Evolutionary conservation across 2,888 invertebrate genomes (phyloP), one percentile per base, ranked within the genome.

Genomic region (Leucoptera coffeella): DNA sequence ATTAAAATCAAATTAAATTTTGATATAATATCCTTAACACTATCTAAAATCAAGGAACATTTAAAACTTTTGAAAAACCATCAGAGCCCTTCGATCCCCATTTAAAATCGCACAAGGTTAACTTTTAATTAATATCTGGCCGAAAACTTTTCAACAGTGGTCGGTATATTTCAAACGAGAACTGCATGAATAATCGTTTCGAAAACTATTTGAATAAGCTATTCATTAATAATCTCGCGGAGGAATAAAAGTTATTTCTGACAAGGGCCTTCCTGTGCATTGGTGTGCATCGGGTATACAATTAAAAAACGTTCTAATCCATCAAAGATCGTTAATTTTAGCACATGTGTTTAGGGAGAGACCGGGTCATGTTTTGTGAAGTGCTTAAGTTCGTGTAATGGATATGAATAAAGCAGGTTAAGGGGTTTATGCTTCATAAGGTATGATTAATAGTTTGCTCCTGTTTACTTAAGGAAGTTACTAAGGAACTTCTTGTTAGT

Each of bases 111-210:
- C 60, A 58, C 47, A 47, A 47, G 45, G 47, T 42, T 47, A 40
- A 40, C 50, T 54, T 57, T 59, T 55, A 62, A 67, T 62, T 61
- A 64, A 58, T 61, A 53, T 50, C 41, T 40, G 40, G 36, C 14
- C 28, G 32, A 51, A 55, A 50, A 46, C 47, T 54, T 57, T 62
- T 56, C 53, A 61, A 54, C 51, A 59, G 55, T 46, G 42, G 58
- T 61, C 67, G 67, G 67, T 49, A 53, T 53, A 38, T 57, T 61
- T 61, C 55, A 64, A 64, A 67, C 54, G 53, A 60, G 65, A 69
- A 69, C 58, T 60, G 59, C 54, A 62, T 65, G 64, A 67, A 65
- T 69, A 69, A 69, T 69, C 65, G 69, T 67, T 69, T 65, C 59
- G 51, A 60, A 67, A 69, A 58, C 58, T 61, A 67, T 69, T 69